Conservation (phyloP, 2,113 vertebrate species). For the Redunca redunca region DNA sequence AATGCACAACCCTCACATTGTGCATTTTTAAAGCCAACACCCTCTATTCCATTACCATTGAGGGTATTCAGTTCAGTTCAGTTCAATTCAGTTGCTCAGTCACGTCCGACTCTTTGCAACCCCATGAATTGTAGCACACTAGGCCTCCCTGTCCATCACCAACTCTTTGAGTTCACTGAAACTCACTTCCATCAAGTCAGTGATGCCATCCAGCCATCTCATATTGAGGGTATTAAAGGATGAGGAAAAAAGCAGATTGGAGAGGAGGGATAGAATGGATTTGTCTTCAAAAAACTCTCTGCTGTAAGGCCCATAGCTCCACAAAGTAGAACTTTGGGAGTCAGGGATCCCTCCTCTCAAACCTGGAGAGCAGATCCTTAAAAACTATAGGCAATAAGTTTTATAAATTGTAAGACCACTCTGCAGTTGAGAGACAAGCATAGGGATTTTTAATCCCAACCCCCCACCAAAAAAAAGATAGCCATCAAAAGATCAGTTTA, state of each 20-base stretch:
- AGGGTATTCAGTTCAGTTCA: neutral
- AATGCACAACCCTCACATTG: neutral
- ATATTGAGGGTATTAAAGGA: neutral
- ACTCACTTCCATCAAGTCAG: too few species aligned
- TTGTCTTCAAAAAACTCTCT: neutral
- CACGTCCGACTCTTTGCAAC: too few species aligned
- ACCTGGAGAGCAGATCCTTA: neutral
- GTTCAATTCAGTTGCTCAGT: too few species aligned
- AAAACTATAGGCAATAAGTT: neutral
- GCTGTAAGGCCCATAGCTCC: neutral
- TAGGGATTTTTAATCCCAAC: neutral
- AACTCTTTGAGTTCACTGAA: too few species aligned
- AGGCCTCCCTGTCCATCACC: too few species aligned
- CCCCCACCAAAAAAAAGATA: neutral
- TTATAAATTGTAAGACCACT: neutral
- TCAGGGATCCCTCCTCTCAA: neutral
- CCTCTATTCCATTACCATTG: fast-evolving
- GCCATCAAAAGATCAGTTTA: neutral
- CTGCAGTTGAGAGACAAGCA: neutral
- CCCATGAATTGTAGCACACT: too few species aligned
- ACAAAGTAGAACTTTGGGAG: fast-evolving
- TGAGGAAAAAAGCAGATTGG: neutral
- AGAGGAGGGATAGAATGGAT: neutral
- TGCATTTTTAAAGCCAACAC: neutral
- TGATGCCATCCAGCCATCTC: too few species aligned